Percentiles rank a stretch among this genome's conserved stretches.
Conservation (phyloP, 2,113 vertebrate species). For the Chamaea fasciata region DNA sequence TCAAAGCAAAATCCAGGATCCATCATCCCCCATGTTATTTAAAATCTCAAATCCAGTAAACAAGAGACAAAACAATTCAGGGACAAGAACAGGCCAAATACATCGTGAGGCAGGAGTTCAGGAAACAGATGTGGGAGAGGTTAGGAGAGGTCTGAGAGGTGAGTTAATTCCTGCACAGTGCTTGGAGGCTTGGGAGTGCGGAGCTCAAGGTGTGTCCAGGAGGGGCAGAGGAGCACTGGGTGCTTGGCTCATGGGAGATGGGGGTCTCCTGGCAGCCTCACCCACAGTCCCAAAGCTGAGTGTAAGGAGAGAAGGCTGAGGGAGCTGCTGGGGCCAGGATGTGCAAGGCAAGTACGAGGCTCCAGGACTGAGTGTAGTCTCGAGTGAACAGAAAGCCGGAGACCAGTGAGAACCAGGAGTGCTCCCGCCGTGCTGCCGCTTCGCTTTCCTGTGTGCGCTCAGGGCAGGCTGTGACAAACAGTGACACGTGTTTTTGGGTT, state of each 20-base stretch:
- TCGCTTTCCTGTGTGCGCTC: background rate
- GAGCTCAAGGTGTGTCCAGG: background rate
- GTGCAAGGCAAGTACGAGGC: background rate
- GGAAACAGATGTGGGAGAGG: background rate
- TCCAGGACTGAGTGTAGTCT: background rate
- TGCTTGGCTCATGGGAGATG: background rate
- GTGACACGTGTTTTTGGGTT: constrained; percentile 68
- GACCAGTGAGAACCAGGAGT: background rate
- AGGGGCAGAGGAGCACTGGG: background rate
- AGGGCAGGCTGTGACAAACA: constrained; percentile 29
- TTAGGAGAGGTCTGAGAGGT: background rate
- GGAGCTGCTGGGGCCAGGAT: background rate
- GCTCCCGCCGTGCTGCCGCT: background rate
- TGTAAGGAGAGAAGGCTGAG: background rate
- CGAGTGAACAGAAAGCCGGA: background rate
- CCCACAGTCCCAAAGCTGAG: background rate
- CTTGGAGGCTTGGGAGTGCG: background rate
- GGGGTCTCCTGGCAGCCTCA: background rate
- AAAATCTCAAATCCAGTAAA: background rate
- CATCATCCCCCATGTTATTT: background rate
- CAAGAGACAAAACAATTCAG: background rate
- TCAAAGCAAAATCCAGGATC: background rate
- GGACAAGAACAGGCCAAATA: background rate
- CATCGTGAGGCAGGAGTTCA: background rate
- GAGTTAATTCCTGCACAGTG: background rate